These are phyloP conservation scores for Sceloporus undulatus DNA, from an alignment of 2,113 vertebrate species.

Conservation along the genomic window DNA sequence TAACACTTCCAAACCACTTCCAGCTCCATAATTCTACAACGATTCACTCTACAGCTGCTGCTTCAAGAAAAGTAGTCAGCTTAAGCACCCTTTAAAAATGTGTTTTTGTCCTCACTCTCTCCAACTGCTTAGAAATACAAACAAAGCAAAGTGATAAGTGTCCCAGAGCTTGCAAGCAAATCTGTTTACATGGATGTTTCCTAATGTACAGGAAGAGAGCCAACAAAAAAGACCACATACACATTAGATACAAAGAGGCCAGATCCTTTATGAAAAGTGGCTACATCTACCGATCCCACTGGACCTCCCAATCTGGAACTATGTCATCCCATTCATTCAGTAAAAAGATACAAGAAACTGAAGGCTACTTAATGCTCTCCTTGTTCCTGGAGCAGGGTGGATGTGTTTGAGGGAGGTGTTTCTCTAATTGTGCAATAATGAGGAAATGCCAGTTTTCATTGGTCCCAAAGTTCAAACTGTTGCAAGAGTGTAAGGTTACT, in stretches of 20 bases:
- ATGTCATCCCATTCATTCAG: not conserved
- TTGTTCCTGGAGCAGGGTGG: not conserved
- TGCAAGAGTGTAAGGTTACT: conserved; percentile 13
- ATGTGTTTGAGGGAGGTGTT: not conserved
- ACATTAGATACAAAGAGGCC: not conserved
- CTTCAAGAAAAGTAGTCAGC: not conserved
- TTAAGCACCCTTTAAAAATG: not conserved
- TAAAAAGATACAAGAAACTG: not conserved
- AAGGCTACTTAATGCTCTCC: not conserved
- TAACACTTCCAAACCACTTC: no score
- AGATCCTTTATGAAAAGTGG: not conserved
- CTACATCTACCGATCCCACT: not conserved
- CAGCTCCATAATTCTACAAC: no score
- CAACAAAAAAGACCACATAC: no score
- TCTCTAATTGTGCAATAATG: conserved; percentile 1
- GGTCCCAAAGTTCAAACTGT: not conserved
- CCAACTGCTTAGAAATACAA: not conserved
- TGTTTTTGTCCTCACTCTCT: not conserved
- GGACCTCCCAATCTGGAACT: not conserved
- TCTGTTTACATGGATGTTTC: not conserved
- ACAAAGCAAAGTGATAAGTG: not conserved
- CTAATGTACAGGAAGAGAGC: not conserved
- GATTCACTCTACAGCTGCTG: not conserved
- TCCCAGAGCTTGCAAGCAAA: not conserved
- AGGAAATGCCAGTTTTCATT: not conserved